Conservation (phyloP, 1,140 invertebrate species). For the Trichonephila clavata region DNA sequence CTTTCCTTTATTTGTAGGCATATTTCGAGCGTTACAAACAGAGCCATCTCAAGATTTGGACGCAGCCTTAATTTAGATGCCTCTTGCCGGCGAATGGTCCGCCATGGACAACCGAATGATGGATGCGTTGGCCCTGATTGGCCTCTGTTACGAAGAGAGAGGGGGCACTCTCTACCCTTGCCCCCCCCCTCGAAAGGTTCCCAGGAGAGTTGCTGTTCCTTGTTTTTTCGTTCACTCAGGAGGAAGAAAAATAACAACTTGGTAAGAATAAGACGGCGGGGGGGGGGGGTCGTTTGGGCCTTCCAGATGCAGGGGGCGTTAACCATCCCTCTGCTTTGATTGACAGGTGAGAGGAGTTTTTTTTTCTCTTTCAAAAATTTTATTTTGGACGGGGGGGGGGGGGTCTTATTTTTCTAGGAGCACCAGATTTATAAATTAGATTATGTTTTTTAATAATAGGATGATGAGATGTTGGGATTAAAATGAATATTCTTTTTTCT, state of each 20-base stretch:
- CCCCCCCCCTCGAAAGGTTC: constrained; percentile 9
- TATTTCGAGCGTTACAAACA: not conserved
- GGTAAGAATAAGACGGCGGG: not conserved
- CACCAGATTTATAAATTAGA: not conserved
- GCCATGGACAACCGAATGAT: constrained; percentile 63
- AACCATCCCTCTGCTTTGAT: constrained; percentile 18
- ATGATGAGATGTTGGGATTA: not conserved
- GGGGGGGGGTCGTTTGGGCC: not conserved
- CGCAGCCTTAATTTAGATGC: constrained; percentile 70
- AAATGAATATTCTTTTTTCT: not conserved
- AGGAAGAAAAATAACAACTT: constrained; percentile 22
- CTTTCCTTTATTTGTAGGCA: not conserved
- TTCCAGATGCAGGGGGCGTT: constrained; percentile 60
- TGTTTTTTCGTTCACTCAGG: constrained; percentile 48
- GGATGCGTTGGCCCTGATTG: constrained; percentile 72
- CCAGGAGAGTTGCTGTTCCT: constrained; percentile 27
- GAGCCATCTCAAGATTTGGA: constrained; percentile 20
- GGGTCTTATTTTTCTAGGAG: not conserved
- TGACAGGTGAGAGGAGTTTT: constrained; percentile 13
- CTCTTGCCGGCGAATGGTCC: constrained; percentile 46
- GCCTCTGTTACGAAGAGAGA: constrained; percentile 48
- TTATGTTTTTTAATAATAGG: not conserved
- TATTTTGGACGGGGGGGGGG: not conserved
- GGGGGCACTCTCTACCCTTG: not conserved
- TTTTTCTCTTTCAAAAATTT: not conserved